Percentiles rank a stretch among this genome's conserved stretches.
Evolutionary conservation across 2,113 vertebrate species (phyloP).

Genomic region (Takifugu flavidus): DNA sequence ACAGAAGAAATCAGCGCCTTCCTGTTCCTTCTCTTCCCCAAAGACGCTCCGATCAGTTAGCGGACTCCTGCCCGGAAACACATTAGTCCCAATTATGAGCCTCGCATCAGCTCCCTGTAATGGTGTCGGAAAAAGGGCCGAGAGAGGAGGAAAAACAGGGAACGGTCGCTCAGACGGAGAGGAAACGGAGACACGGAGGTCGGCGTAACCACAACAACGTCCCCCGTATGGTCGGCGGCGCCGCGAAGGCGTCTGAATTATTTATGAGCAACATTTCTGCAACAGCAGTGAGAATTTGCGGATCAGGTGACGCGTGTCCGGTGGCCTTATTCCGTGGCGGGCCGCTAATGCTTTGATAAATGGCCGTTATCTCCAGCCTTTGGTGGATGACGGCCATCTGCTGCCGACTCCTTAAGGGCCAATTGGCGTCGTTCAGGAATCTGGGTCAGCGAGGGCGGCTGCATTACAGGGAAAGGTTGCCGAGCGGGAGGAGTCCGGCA

Average conservation of each 20-base stretch:
- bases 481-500: conserved; percentile 39
- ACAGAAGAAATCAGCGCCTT: not conserved
- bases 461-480: conserved; percentile 51
- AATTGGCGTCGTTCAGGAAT: conserved; percentile 66
- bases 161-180: not conserved
- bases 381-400: conserved; percentile 75
- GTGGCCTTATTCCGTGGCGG: conserved; percentile 68
- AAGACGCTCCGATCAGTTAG: not conserved
- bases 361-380: conserved; percentile 70
- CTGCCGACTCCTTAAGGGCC: conserved; percentile 64
- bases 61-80: not conserved
- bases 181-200: conserved; percentile 4
- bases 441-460: conserved; percentile 72
- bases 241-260: conserved; percentile 58
- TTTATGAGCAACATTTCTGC: conserved; percentile 69
- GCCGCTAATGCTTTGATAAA: conserved; percentile 74
- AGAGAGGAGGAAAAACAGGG: not conserved
- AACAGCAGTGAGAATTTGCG: conserved; percentile 50
- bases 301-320: conserved; percentile 64
- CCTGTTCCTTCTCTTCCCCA: not conserved
- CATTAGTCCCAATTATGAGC: conserved; percentile 1
- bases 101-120: conserved; percentile 10
- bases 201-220: conserved; percentile 8
- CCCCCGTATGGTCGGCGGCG: conserved; percentile 25
- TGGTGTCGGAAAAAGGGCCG: conserved; percentile 17